Evolutionary conservation across 2,113 vertebrate species (phyloP).

Genomic region (Phyllostomus discolor): DNA sequence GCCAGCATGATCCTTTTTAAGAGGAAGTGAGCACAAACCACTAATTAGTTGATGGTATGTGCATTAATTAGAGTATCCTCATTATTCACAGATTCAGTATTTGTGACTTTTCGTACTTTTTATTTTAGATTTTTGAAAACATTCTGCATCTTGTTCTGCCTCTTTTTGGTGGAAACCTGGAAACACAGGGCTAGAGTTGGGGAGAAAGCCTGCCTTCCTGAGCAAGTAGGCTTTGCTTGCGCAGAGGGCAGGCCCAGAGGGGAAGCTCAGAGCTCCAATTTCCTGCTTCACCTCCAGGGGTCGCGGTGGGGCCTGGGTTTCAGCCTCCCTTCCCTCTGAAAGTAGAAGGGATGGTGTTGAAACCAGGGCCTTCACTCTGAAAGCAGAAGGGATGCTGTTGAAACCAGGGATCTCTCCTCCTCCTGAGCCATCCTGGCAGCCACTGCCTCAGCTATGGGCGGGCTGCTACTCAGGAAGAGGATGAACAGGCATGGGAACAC

Average conservation of each 20-base stretch:
- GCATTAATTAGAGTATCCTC: not conserved
- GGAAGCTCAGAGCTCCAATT: fast-evolving
- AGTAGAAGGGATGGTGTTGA: not conserved
- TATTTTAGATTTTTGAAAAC: not conserved
- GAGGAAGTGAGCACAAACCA: not conserved
- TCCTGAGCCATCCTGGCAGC: not conserved
- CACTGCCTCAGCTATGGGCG: not conserved
- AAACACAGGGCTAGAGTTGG: not conserved
- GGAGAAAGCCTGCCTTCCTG: not conserved
- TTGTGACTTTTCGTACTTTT: not conserved
- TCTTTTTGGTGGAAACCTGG: not conserved
- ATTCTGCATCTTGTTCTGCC: not conserved
- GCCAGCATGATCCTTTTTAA: not conserved
- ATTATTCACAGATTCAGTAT: not conserved
- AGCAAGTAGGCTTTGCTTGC: not conserved
- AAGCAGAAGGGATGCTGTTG: not conserved
- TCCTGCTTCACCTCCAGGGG: not conserved
- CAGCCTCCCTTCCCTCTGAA: not conserved
- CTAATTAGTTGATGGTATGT: not conserved
- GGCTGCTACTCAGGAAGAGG: not conserved
- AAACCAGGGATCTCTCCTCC: no score
- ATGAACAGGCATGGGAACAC: not conserved
- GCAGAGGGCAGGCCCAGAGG: not conserved
- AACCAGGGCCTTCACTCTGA: no score
- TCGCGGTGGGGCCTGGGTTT: not conserved